These are phyloP conservation scores for Tragopan temminckii DNA, from an alignment of 2,797 vertebrate species.

Conservation along the genomic window DNA sequence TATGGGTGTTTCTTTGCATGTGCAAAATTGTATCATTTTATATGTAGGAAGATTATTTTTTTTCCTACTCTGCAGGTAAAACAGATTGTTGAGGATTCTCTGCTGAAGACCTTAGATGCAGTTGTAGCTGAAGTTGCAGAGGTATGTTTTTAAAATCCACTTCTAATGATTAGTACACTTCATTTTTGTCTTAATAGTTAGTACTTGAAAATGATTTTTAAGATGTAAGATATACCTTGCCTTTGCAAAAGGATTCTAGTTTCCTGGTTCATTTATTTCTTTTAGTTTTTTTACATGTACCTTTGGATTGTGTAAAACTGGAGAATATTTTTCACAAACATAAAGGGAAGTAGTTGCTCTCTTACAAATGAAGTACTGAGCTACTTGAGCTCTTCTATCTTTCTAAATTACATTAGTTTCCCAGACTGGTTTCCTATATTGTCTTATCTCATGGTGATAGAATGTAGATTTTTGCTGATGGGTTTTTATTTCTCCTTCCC, in stretches of 20 bases:
- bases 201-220: background rate
- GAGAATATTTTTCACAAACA: background rate
- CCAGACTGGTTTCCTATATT: background rate
- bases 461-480: background rate
- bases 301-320: background rate
- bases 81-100: conserved; percentile 89
- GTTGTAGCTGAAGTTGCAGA: conserved; percentile 85
- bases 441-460: background rate
- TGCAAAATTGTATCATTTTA: background rate
- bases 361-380: background rate
- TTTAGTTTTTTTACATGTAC: background rate
- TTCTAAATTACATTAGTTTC: background rate
- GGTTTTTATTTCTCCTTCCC: background rate
- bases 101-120: conserved; percentile 91
- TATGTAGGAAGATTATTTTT: background rate
- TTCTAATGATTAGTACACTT: background rate
- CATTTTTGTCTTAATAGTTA: background rate
- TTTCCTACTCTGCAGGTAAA: conserved; percentile 84
- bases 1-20: background rate
- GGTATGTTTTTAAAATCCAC: conserved; percentile 76
- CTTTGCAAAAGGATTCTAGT: background rate
- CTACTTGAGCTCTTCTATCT: background rate
- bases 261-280: background rate
- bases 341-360: background rate
- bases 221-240: background rate